These are phyloP conservation scores for Platyscapa corneri DNA, from an alignment of 1,140 invertebrate species.

Conservation along the genomic window DNA sequence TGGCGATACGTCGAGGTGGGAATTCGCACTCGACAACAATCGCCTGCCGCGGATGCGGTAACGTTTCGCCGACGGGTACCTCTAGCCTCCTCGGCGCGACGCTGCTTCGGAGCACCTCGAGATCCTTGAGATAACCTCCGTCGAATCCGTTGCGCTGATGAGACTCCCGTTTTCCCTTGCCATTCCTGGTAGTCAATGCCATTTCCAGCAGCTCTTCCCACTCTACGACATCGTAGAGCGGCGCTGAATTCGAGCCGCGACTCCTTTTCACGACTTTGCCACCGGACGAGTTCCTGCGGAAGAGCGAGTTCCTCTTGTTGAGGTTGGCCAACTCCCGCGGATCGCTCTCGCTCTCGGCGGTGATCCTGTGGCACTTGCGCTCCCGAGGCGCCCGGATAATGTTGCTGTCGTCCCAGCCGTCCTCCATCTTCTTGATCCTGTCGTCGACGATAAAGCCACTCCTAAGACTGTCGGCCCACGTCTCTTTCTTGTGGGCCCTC, in stretches of 20 bases:
- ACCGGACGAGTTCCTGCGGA: constrained; percentile 44
- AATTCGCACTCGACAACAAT: not conserved
- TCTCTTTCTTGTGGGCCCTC: constrained; percentile 68
- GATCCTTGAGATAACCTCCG: constrained; percentile 66
- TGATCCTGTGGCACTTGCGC: constrained; percentile 67
- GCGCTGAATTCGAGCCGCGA: constrained; percentile 58
- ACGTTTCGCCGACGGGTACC: not conserved
- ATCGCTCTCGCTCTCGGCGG: constrained; percentile 60
- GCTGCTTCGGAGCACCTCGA: constrained; percentile 56
- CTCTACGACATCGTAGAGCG: constrained; percentile 64
- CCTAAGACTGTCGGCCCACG: constrained; percentile 69
- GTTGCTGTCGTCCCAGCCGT: constrained; percentile 70
- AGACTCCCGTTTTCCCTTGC: constrained; percentile 54
- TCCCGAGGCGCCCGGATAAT: constrained; percentile 63
- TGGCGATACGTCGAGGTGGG: too few species aligned
- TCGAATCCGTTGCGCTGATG: constrained; percentile 29
- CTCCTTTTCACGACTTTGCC: constrained; percentile 45
- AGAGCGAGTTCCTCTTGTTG: constrained; percentile 52
- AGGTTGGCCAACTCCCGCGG: constrained; percentile 23
- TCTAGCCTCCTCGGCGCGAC: constrained; percentile 24
- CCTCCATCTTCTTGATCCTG: constrained; percentile 64
- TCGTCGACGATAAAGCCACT: constrained; percentile 56
- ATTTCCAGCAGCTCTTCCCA: constrained; percentile 77
- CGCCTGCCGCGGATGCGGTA: too few species aligned
- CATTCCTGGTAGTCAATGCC: constrained; percentile 52